Evolutionary conservation across 2,888 invertebrate genomes (phyloP), one percentile per base, ranked within the genome.

Genomic region (Drosophila sordidula): DNA sequence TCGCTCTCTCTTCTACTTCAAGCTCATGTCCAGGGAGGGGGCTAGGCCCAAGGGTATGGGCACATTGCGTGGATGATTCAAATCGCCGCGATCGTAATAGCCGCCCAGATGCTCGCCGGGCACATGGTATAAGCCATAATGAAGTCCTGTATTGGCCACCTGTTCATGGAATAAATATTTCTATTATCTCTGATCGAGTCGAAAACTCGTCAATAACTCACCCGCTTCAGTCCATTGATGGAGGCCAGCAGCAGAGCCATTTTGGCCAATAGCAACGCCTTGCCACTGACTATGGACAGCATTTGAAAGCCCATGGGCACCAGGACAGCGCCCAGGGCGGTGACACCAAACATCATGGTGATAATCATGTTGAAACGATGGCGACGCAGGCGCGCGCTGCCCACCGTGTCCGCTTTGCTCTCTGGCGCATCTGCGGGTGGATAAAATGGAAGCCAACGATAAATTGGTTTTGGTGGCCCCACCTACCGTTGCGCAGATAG

Each of bases 281-380:
- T 97, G 32, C 96, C 97, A 5, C 96, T 96, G 1, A 97, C 93
- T 0, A 97, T 95, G 0, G 97, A 96, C 1, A 97, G 93, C 91
- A 97, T 95, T 91, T 97, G 96, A 90, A 97, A 97, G 12, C 96
- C 97, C 94, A 97, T 95, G 0, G 97, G 97, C 12, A 97, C 93
- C 0, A 97, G 90, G 4, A 97, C 95, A 90, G 96, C 95, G 0
- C 96, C 95, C 88, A 97, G 94, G 14, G 96, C 95, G 29, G 96
- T 94, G 16, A 96, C 92, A 0, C 96, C 96, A 88, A 96, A 96
- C 93, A 96, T 95, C 94, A 97, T 94, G 92, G 96, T 94, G 0
- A 96, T 95, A 92, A 96, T 93, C 94, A 96, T 95, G 46, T 95
- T 94, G 56, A 95, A 93, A 5, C 95, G 93, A 32, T 95, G 93